Evolutionary conservation across 2,113 vertebrate genomes (phyloP).

Genomic region (Grammomys surdaster): DNA sequence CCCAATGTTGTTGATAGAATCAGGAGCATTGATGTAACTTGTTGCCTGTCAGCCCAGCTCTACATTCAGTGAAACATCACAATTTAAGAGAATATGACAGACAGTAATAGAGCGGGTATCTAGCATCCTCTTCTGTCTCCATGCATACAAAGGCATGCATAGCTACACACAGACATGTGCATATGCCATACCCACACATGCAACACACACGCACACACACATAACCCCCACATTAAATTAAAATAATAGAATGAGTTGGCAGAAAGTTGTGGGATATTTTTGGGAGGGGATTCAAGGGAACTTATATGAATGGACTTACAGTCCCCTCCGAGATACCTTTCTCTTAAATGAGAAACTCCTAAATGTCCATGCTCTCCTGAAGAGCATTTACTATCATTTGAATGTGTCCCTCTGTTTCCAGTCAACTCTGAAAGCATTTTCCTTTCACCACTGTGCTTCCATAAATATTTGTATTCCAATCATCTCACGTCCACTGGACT

Average conservation of each 20-base stretch:
- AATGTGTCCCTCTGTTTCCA: constrained; percentile 60
- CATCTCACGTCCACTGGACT: constrained; percentile 75
- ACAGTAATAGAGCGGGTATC: not conserved
- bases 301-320: not conserved
- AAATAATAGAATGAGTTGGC: not conserved
- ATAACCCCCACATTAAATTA: not conserved
- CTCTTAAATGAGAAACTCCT: constrained; percentile 4
- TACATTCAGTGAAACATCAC: not conserved
- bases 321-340: not conserved
- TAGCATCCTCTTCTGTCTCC: not conserved
- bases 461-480: constrained; percentile 70
- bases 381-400: constrained; percentile 50
- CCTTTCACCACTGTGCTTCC: constrained; percentile 58
- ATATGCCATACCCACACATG: not conserved
- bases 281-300: not conserved
- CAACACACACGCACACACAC: no score
- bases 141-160: not conserved
- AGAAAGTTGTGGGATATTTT: not conserved
- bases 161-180: not conserved
- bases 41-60: not conserved
- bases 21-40: not conserved
- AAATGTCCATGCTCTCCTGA: constrained; percentile 44
- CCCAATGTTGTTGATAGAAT: no score
- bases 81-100: not conserved
- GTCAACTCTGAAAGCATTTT: constrained; percentile 32